These are phyloP conservation scores for Sinocyclocheilus anophthalmus DNA, from an alignment of 2,113 vertebrate species.

Conservation along the genomic window DNA sequence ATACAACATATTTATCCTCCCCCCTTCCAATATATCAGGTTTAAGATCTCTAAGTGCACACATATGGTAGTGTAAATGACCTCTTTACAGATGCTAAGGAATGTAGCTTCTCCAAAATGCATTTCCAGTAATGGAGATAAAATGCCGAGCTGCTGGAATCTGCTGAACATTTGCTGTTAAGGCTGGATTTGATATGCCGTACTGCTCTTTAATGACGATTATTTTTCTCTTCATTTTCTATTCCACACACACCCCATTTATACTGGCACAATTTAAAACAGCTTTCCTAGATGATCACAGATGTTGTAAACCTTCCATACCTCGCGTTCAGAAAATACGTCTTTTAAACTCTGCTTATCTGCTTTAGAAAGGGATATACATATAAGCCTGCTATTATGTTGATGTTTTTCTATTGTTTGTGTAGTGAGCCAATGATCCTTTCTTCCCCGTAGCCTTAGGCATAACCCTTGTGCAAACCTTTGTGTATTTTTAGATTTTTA, in stretches of 20 bases:
- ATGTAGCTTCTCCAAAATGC: not conserved
- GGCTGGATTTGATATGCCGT: constrained; percentile 14
- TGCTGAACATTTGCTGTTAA: constrained; percentile 17
- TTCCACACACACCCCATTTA: constrained; percentile 17
- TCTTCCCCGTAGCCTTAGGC: not conserved
- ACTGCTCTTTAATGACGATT: constrained; percentile 24
- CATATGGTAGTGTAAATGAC: constrained; percentile 9
- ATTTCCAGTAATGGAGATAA: constrained; percentile 30
- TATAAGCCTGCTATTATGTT: constrained; percentile 2
- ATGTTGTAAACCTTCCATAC: not conserved
- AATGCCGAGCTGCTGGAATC: not conserved
- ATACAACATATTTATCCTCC: not conserved
- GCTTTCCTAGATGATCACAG: constrained; percentile 13
- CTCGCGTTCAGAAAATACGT: not conserved
- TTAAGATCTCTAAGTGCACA: constrained; percentile 28
- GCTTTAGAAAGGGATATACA: not conserved
- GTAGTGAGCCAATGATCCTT: not conserved
- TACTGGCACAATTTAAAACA: constrained; percentile 27
- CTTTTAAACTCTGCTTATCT: constrained; percentile 15
- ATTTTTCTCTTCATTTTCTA: constrained; percentile 31
- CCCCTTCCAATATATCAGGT: not conserved
- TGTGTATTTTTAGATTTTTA: constrained; percentile 13
- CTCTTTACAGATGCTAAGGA: constrained; percentile 16
- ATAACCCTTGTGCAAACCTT: not conserved
- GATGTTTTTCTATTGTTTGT: not conserved